Conservation (phyloP, 2,797 vertebrate species). For the Cuniculus paca region DNA sequence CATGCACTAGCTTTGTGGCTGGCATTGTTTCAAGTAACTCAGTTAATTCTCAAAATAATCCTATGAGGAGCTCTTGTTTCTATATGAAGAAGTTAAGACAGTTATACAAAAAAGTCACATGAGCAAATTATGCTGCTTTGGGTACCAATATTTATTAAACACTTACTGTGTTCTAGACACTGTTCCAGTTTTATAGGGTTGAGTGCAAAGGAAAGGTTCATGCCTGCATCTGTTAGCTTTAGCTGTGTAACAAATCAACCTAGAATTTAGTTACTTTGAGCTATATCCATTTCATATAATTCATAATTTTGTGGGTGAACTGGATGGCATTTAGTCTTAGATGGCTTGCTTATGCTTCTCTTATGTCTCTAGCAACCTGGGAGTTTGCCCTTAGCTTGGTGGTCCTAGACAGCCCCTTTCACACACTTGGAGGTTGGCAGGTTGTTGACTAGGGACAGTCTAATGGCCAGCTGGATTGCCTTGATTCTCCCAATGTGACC, state of each 20-base stretch:
- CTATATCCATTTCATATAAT: not conserved
- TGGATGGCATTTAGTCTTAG: not conserved
- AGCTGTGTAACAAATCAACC: not conserved
- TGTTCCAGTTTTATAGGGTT: not conserved
- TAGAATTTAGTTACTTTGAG: not conserved
- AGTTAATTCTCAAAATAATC: not conserved
- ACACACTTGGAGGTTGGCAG: accelerated
- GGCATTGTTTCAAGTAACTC: not conserved
- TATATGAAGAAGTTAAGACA: not conserved
- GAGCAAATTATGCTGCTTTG: no score
- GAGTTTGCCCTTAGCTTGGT: not conserved
- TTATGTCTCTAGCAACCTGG: not conserved
- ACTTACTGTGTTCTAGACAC: not conserved
- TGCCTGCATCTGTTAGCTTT: not conserved
- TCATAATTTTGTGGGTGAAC: not conserved
- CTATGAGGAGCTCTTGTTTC: not conserved
- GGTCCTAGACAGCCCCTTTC: no score
- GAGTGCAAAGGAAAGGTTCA: not conserved
- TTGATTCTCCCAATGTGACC: not conserved
- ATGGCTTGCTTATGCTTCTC: no score
- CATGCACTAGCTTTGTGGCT: not conserved
- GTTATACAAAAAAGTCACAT: not conserved
- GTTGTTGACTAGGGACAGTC: not conserved
- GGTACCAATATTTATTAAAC: not conserved
- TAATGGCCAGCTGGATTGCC: accelerated